phyloP scores from a whole-genome alignment of 2,888 invertebrate species.

The Sipha maydis region DNA sequence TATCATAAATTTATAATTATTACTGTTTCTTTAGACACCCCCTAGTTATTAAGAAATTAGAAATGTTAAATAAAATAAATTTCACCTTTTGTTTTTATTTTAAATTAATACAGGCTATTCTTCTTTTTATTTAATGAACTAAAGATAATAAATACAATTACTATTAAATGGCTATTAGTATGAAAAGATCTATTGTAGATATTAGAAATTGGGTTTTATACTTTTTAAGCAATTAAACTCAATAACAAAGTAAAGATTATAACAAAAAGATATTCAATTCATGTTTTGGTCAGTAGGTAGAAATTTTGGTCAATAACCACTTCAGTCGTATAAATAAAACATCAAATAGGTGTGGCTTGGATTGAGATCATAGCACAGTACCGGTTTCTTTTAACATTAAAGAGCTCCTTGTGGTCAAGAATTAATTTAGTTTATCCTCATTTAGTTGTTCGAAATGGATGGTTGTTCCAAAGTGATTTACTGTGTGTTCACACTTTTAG shows the following conservation, averaged over 20 bases:
- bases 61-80: constrained; percentile 5
- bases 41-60: not conserved
- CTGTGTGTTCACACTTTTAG: constrained; percentile 46
- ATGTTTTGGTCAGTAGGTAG: constrained; percentile 35
- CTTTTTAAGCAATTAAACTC: constrained; percentile 36
- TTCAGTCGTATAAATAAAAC: constrained; percentile 43
- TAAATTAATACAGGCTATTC: constrained; percentile 9
- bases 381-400: constrained; percentile 57
- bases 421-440: constrained; percentile 47
- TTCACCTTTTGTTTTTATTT: constrained; percentile 19
- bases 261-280: constrained; percentile 41
- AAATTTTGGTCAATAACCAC: constrained; percentile 52
- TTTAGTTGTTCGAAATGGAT: constrained; percentile 55
- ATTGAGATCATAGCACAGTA: constrained; percentile 51
- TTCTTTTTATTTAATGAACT: not conserved
- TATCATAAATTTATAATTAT: not conserved
- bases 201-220: constrained; percentile 18
- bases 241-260: constrained; percentile 14
- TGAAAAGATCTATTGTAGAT: constrained; percentile 33
- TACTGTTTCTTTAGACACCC: too few species aligned
- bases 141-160: constrained; percentile 1
- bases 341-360: constrained; percentile 56
- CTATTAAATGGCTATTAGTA: constrained; percentile 14
- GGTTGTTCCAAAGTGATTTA: constrained; percentile 31
- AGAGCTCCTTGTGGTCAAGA: constrained; percentile 47